Base-by-base conservation (phyloP, 2,797 vertebrate genomes). In the Catostomus latipinnis region DNA sequence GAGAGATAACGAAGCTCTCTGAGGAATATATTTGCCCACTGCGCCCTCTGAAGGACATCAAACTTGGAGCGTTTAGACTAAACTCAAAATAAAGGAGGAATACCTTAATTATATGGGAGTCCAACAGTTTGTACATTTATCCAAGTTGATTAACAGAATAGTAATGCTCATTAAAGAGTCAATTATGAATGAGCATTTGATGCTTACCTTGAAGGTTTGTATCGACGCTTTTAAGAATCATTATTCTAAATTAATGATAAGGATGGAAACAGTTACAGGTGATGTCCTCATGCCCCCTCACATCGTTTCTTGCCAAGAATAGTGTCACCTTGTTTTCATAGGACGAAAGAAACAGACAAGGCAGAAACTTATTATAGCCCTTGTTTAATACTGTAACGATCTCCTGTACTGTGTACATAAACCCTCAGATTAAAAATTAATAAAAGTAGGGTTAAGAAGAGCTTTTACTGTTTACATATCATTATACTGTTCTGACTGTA, bases 271-370 rank as follows among this genome's bases (percentile, higher is more conserved):
- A 61, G 68, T 74, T 70, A 82, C 34, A 34, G 34, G 34, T 43
- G 70, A 76, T 83, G 53, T 84, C 84, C 18, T 75, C 13, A 71
- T 70, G 61, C 71, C 71, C 54, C 60, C 83, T 75, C 81, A 48
- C 75, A 69, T 74, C n/a, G 67, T 72, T 69, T 80, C 70, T 50
- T 3, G 9, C 45, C 70, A 71, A 57, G 13, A 62, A 71, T 61
- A n/a, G 48, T 80, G 86, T 88, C 83, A 87, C 82, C 78, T 87
- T 89, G 74, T 65, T 72, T 60, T 57, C 10, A 58, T 83, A 61
- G 67, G 79, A 76, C 81, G 81, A 85, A 80, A 45, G 72, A 46
- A 18, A 18, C 10, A 74, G 9, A 74, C 14, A 12, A 57, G 11
- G 61, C 5, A 63, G 18, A 18, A 49, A 46, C n/a, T 48, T 18